Evolutionary conservation across 2,797 vertebrate genomes (phyloP).

Genomic region (Neosalanx taihuensis): DNA sequence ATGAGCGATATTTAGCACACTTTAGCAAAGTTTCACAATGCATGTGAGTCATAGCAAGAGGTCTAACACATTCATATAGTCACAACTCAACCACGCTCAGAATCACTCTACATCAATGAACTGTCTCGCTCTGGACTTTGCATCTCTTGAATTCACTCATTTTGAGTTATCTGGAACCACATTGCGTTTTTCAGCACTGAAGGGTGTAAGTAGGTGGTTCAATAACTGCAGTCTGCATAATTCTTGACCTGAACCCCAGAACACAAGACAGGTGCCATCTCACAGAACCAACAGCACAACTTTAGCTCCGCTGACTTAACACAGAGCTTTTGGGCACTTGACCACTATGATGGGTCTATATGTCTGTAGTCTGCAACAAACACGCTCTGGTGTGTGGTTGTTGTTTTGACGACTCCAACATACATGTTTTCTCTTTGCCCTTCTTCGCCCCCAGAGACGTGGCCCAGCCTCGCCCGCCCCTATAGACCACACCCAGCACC

Average conservation of each 20-base stretch:
- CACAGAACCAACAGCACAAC: not conserved
- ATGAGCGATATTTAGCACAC: slow-evolving; percentile 62
- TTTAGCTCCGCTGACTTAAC: not conserved
- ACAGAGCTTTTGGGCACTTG: too few relatives aligned
- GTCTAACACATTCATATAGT: slow-evolving; percentile 57
- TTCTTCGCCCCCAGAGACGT: slow-evolving; percentile 48
- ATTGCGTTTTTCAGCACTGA: not conserved
- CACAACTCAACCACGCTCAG: slow-evolving; percentile 52
- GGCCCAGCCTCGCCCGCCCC: slow-evolving; percentile 30
- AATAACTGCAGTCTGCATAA: not conserved
- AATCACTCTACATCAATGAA: slow-evolving; percentile 4
- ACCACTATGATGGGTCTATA: not conserved
- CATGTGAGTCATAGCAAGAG: slow-evolving; percentile 69
- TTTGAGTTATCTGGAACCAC: not conserved
- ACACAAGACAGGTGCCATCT: not conserved
- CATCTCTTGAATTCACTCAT: not conserved
- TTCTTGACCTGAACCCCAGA: not conserved
- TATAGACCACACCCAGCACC: slow-evolving; percentile 60
- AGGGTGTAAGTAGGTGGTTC: not conserved
- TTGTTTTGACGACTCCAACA: not conserved
- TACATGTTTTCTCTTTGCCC: not conserved
- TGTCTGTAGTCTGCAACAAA: not conserved
- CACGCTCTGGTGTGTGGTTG: not conserved
- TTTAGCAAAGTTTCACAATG: slow-evolving; percentile 49
- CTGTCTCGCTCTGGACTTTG: not conserved